Base-by-base conservation (phyloP, 2,113 vertebrate genomes). In the Ciconia stormi region DNA sequence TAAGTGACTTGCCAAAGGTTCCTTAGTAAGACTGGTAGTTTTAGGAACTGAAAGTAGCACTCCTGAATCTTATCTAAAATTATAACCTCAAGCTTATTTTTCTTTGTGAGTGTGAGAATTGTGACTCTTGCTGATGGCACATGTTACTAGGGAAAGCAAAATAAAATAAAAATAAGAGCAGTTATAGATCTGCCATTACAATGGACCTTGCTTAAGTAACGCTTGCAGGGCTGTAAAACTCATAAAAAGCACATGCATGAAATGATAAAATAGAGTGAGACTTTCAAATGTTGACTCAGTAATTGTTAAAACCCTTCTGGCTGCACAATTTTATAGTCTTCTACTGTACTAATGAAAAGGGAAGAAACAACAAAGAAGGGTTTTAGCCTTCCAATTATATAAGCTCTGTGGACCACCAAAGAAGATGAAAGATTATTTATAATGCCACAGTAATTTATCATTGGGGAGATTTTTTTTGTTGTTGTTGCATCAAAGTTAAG, bases 371-470 rank as follows among this genome's bases (percentile, higher is more conserved):
- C 92, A 96, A 95, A 96, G 96, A 93, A 56, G 87, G 42, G 76
- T 92, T 98, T 97, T 91, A 97, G 95, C 77, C 90, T 95, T 97
- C 89, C 77, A 95, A 97, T 97, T 98, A 97, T n/a, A 97, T 96
- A 95, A 97, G 96, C 92, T 94, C 96, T 70, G 77, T 44, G 94
- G 98, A 97, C 97, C 97, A 98, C 98, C 98, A 96, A 97, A 96
- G 97, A 97, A 97, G 97, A 98, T 96, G 91, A 98, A 97, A 98
- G 96, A 97, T 97, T 95, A 97, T 96, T 97, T 97, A 96, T 90
- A 96, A 97, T 92, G 95, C 93, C 79, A 88, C 90, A 96, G 96
- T 65, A 70, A 98, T 96, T 98, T 97, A 98, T 97, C 95, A 97
- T 88, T 87, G 93, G 76, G 89, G 92, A 79, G 65, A 77, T 40